Evolutionary conservation across 1,140 invertebrate species (phyloP), one percentile per base, ranked within the genome.

Genomic region (Habropoda laboriosa): DNA sequence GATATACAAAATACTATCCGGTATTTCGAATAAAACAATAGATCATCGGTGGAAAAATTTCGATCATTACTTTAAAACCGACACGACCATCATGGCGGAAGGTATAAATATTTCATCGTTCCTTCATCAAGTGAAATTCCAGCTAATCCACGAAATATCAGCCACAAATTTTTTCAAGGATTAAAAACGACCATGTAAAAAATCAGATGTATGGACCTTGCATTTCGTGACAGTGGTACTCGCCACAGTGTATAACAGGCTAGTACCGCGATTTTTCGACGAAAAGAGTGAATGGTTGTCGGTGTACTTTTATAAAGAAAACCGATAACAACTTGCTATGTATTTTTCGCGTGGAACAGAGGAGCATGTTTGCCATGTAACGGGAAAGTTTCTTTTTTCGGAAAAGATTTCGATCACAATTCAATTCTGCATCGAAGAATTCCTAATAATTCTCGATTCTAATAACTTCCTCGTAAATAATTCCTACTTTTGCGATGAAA

Each of bases 21-120:
- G 13, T n/a, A n/a, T 45, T 21, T 70, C 18, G 51, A n/a, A 55
- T 70, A 30, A 24, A 70, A 70, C 35, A 32, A 47, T 42, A 64
- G 3, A 35, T 35, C 30, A 47, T 32, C 27, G 7, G 3, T 10
- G 7, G 18, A 2, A 3, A 3, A 53, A 4, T 21, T 51, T 24
- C 32, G 1, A 32, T 64, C 24, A 53, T 68, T 68, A 51, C 53
- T 68, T 27, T 38, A 27, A 53, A 53, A 68, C 32, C 16, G 8
- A 53, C 32, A 10, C 4, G 42, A n/a, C 42, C 64, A 24, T 68
- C 47, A 8, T 16, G 47, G 0, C 6, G 47, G 6, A 10, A 21
- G 3, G 1, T 53, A 35, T 68, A 53, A 68, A 68, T 68, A 68
- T 27, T 51, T 68, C 32, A 53, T 51, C 21, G 13, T 35, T 21